These are phyloP conservation scores for Rattus norvegicus DNA, from an alignment of 2,113 vertebrate species.

Conservation along the genomic window DNA sequence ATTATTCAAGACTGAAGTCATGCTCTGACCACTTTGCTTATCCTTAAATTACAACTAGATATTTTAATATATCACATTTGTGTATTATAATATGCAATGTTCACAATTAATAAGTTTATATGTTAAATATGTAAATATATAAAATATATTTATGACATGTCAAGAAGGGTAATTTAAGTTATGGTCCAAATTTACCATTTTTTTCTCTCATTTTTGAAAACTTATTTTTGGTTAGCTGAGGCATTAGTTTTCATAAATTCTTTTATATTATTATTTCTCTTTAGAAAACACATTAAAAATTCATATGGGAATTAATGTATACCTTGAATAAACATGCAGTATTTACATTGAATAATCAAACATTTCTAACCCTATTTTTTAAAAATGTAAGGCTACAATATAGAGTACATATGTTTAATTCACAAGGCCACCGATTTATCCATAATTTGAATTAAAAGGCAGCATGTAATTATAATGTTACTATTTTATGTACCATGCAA, in stretches of 20 bases:
- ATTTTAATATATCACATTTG: background rate
- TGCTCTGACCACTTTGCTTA: slow-evolving; percentile 5
- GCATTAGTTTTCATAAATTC: background rate
- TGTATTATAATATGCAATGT: background rate
- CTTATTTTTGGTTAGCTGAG: slow-evolving; percentile 28
- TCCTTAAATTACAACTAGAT: background rate
- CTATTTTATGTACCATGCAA: background rate
- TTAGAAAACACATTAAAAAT: background rate
- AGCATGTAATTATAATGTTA: background rate
- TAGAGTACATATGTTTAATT: background rate
- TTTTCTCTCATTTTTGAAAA: background rate
- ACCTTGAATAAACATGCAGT: background rate
- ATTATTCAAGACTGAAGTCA: background rate
- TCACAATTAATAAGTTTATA: background rate
- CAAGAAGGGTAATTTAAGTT: slow-evolving; percentile 33
- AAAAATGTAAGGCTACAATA: slow-evolving; percentile 4
- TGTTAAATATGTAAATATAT: background rate
- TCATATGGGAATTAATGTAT: background rate
- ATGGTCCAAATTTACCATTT: background rate
- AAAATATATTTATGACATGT: background rate
- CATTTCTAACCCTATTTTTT: background rate
- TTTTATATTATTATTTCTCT: background rate
- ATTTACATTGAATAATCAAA: background rate
- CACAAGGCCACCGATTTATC: background rate
- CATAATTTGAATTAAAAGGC: background rate